Evolutionary conservation across 2,888 invertebrate genomes (phyloP).

Genomic region (Lasioglossum vierecki): DNA sequence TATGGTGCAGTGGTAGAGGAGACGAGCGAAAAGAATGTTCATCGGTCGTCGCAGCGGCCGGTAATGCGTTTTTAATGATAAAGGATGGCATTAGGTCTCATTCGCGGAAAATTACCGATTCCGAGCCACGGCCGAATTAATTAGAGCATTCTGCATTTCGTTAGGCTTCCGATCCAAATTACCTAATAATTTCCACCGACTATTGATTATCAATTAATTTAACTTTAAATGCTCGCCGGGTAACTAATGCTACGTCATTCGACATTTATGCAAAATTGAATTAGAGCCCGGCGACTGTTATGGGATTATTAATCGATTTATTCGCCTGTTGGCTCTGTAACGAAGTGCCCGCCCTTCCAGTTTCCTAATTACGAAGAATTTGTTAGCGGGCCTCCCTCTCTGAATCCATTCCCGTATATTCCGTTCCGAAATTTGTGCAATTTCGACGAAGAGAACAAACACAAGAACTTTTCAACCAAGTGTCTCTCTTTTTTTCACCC

Average conservation of each 20-base stretch:
- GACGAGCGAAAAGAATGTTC: background rate
- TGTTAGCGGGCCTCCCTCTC: too few species aligned
- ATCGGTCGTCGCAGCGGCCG: background rate
- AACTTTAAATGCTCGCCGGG: conserved; percentile 50
- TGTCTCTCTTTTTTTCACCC: background rate
- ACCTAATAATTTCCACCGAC: conserved; percentile 52
- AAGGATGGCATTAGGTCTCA: conserved; percentile 19
- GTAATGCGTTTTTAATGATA: conserved; percentile 25
- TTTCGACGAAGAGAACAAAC: background rate
- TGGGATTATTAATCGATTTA: conserved; percentile 55
- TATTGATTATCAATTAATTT: conserved; percentile 59
- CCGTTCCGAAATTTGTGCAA: background rate
- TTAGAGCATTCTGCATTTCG: conserved; percentile 38
- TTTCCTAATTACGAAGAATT: conserved; percentile 16
- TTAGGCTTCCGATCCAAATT: conserved; percentile 43
- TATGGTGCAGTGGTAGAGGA: background rate
- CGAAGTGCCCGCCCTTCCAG: conserved; percentile 23
- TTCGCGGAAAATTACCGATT: conserved; percentile 29
- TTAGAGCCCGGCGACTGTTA: conserved; percentile 49
- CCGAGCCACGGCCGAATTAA: conserved; percentile 41
- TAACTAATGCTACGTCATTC: conserved; percentile 54
- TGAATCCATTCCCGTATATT: background rate
- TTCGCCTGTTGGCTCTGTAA: conserved; percentile 36
- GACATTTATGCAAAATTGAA: conserved; percentile 60
- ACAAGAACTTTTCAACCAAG: background rate